A percentile compares a stretch with the other conserved stretches of the same genome.
phyloP scores from a whole-genome alignment of 2,888 invertebrate genomes.

The Panopea generosa region DNA sequence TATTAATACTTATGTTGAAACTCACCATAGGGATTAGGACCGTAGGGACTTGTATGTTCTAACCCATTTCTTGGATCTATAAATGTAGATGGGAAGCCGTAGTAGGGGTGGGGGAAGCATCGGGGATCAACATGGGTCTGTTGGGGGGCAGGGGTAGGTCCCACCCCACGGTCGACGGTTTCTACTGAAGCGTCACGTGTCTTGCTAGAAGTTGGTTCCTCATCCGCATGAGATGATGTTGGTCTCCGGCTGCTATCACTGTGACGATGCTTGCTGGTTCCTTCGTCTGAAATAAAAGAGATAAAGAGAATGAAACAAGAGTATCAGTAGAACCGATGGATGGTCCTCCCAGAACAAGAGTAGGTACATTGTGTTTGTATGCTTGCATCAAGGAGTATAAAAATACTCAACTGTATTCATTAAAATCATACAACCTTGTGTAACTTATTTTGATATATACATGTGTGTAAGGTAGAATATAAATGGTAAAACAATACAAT shows the following conservation, averaged over 20 bases:
- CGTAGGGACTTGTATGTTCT: slow-evolving; percentile 69
- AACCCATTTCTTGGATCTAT: slow-evolving; percentile 75
- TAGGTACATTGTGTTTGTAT: too few relatives aligned
- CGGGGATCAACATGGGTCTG: slow-evolving; percentile 73
- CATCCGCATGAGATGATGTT: slow-evolving; percentile 77
- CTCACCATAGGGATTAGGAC: slow-evolving; percentile 58
- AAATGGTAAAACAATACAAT: too few relatives aligned
- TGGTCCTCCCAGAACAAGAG: too few relatives aligned
- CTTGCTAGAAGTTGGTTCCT: slow-evolving; percentile 73
- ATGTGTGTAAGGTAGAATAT: too few relatives aligned
- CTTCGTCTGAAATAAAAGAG: slow-evolving; percentile 54
- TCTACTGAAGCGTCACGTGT: slow-evolving; percentile 75
- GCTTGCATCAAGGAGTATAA: too few relatives aligned
- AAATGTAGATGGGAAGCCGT: slow-evolving; percentile 62
- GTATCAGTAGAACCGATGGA: neutral
- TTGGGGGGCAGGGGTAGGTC: slow-evolving; percentile 82
- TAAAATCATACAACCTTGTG: too few relatives aligned
- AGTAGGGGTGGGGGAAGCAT: slow-evolving; percentile 58
- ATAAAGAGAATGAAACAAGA: neutral
- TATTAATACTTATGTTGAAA: too few relatives aligned
- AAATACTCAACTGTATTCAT: too few relatives aligned
- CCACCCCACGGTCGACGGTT: slow-evolving; percentile 83
- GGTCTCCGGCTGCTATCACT: slow-evolving; percentile 71
- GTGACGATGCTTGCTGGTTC: slow-evolving; percentile 40
- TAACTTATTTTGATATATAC: too few relatives aligned